These are phyloP conservation scores for Hippocampus mohnikei DNA, from an alignment of 2,113 vertebrate genomes.

Conservation along the genomic window DNA sequence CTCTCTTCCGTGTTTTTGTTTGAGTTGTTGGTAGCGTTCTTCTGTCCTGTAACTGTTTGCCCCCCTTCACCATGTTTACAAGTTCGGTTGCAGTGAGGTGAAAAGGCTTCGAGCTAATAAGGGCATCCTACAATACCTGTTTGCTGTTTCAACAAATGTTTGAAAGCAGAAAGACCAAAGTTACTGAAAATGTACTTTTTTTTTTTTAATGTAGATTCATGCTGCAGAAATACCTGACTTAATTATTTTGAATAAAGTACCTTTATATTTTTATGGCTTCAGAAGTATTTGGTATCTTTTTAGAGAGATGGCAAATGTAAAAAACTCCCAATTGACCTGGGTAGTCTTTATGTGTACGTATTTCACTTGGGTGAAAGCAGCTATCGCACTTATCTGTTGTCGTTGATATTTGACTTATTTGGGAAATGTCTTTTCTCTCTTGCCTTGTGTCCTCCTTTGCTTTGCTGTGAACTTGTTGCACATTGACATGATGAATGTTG, in stretches of 20 bases:
- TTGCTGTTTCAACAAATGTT: constrained; percentile 17
- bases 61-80: constrained; percentile 34
- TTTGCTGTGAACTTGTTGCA: background rate
- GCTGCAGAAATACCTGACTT: constrained; percentile 40
- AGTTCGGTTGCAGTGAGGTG: constrained; percentile 1
- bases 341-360: background rate
- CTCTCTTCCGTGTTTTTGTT: constrained; percentile 15
- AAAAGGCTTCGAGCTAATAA: background rate
- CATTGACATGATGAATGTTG: constrained; percentile 23
- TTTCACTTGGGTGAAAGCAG: background rate
- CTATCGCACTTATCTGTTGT: constrained; percentile 14
- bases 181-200: constrained; percentile 17
- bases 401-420: background rate
- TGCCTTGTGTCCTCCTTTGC: background rate
- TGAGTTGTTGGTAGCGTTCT: constrained; percentile 17
- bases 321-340: background rate
- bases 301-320: background rate
- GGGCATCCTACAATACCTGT: background rate
- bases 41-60: constrained; percentile 29
- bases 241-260: constrained; percentile 29
- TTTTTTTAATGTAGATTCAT: constrained; percentile 26
- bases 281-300: constrained; percentile 8
- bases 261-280: constrained; percentile 52
- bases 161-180: constrained; percentile 44
- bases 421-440: background rate